Conservation (phyloP, 2,888 invertebrate genomes). For the Meiosimyza decipiens region DNA sequence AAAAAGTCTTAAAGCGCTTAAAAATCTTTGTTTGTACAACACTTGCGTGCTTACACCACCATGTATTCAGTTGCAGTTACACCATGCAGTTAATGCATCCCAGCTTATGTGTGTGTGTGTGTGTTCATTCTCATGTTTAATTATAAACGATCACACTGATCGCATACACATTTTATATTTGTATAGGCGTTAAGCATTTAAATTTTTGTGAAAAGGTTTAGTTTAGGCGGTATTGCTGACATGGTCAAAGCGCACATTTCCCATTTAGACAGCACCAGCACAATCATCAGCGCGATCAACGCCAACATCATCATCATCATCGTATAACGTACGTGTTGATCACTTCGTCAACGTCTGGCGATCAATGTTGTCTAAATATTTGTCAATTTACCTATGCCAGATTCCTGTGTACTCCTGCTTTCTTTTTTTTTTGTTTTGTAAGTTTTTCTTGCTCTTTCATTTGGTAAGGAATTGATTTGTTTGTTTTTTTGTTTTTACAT, state of each 20-base stretch:
- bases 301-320: constrained; percentile 10
- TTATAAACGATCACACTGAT: neutral
- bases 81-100: too few species aligned
- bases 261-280: neutral
- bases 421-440: constrained; percentile 9
- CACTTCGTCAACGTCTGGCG: neutral
- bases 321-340: neutral
- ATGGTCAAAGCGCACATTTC: neutral
- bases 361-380: constrained; percentile 41
- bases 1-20: neutral
- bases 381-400: constrained; percentile 33
- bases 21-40: constrained; percentile 24
- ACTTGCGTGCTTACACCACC: constrained; percentile 19
- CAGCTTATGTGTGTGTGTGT: too few species aligned
- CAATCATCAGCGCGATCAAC: neutral
- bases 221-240: neutral
- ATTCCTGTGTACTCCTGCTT: constrained; percentile 6
- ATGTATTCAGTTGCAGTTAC: too few species aligned
- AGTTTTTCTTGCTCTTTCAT: constrained; percentile 27
- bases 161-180: constrained; percentile 7
- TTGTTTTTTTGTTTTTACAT: constrained; percentile 29
- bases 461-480: constrained; percentile 16
- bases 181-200: constrained; percentile 19
- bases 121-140: neutral
- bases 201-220: neutral